Evolutionary conservation across 2,113 vertebrate genomes (phyloP), one percentile per base, ranked within the genome.

Genomic region (Penelope pileata): DNA sequence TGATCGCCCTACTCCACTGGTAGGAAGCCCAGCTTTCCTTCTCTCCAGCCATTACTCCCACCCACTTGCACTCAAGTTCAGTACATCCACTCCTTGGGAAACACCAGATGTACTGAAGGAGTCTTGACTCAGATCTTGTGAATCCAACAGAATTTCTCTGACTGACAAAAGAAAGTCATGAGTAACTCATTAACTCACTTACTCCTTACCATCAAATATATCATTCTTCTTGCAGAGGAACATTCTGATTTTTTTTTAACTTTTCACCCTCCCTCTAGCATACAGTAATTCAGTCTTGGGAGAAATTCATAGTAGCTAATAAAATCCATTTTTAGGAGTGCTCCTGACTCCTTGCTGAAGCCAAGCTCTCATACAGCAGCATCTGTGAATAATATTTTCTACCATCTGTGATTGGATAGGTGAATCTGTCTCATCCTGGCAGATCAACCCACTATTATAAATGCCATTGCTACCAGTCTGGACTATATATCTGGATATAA

Each of bases 331-430:
- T 95, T 78, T 86, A 40, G 1, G 5, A 93, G 68, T 67, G 64
- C 47, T 90, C 36, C 73, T 51, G 73, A 70, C 60, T 86, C 73
- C 60, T 78, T 68, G 47, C 32, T 78, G 86, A 88, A 93, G 80
- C 86, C 96, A 95, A 86, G 68, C 80, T 91, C 79, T 93, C 82
- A 88, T 69, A 81, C 88, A 94, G 88, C 80, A 95, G 90, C 96
- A 96, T 84, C 80, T 93, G 91, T 94, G 96, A 94, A 91, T 88
- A 94, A 92, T 92, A 84, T 90, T 95, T 96, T 93, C 76, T 93
- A 56, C 95, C 96, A 96, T 96, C 96, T 96, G 96, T 60, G 80
- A 93, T 68, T 96, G 96, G 91, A 94, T 93, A 96, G 95, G 94
- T 96, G 92, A 96, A 93, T 90, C 73, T 93, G 88, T 93, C 94